Evolutionary conservation across 35 echinoderm and acorn worm genomes (phyloP), one percentile per base, ranked within the genome.

Genomic region (Ophioderma brevispina): DNA sequence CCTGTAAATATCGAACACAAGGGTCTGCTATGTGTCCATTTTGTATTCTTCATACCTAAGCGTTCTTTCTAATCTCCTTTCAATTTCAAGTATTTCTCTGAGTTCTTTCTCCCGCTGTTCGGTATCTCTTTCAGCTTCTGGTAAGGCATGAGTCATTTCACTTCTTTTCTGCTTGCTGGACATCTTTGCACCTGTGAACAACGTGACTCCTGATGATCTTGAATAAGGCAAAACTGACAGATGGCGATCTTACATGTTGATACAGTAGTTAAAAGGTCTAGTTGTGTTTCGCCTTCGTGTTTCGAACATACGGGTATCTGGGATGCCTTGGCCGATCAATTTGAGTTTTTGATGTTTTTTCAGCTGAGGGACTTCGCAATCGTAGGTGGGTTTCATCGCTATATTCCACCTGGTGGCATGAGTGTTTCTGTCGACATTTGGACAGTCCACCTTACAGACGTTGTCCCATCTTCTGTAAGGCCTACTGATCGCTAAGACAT

Each of bases 221-320:
- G 59, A 70, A 70, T 70, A 8, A 70, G 23, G n/a, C 59, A 70
- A 70, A 70, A 70, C n/a, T 70, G 59, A 70, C 59, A 70, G n/a
- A 70, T 70, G 28, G 1, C 15, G 2, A 70, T 3, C 28, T 70
- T 70, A 70, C 59, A 70, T 70, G 59, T 70, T n/a, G n/a, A 25
- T 18, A 3, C 15, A 70, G 15, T 25, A 70, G n/a, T n/a, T n/a
- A 70, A 70, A 70, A 70, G 10, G 59, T 25, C 59, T 25, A 2
- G n/a, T n/a, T n/a, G n/a, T n/a, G 59, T 70, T 70, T 70, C 59
- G 28, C 59, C 59, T 70, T 70, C 59, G 28, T 70, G 59, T 25
- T 70, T 25, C 5, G 59, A 70, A 70, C 59, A 70, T 15, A 70
- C n/a, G 1, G 59, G 59, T 3, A 70, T 70, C 59, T 70, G 59